Conservation (phyloP, 2,888 invertebrate species). For the Caenorhabditis japonica region DNA sequence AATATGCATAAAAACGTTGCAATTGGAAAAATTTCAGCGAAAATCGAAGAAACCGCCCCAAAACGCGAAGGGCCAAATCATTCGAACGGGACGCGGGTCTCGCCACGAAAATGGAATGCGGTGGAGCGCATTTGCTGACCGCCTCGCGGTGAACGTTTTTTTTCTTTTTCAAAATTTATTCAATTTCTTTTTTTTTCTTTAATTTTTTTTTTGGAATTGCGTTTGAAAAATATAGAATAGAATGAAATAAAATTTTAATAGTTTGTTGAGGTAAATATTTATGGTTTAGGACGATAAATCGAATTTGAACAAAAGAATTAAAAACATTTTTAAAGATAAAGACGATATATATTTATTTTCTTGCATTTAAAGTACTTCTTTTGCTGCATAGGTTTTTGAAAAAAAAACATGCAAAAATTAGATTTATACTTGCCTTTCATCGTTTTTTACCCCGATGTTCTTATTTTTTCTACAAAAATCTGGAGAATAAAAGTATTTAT, state of each 20-base stretch:
- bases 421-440: no score
- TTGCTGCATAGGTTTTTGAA: no score
- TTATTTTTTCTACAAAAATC: neutral
- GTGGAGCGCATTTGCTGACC: constrained; percentile 33
- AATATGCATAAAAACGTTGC: neutral
- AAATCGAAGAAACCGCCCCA: constrained; percentile 47
- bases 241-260: neutral
- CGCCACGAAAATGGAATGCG: constrained; percentile 38
- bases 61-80: constrained; percentile 41
- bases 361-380: no score
- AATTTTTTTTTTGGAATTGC: neutral
- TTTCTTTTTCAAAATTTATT: neutral
- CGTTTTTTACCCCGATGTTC: neutral
- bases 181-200: neutral
- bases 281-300: no score
- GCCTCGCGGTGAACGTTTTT: neutral
- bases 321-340: no score
- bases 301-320: no score
- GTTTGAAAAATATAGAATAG: no score
- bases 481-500: neutral
- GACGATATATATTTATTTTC: no score
- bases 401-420: no score
- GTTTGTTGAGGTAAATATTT: neutral
- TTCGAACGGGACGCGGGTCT: constrained; percentile 44
- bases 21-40: constrained; percentile 8